Conservation (phyloP, 1,140 invertebrate genomes). For the Drosophila nikananu region DNA sequence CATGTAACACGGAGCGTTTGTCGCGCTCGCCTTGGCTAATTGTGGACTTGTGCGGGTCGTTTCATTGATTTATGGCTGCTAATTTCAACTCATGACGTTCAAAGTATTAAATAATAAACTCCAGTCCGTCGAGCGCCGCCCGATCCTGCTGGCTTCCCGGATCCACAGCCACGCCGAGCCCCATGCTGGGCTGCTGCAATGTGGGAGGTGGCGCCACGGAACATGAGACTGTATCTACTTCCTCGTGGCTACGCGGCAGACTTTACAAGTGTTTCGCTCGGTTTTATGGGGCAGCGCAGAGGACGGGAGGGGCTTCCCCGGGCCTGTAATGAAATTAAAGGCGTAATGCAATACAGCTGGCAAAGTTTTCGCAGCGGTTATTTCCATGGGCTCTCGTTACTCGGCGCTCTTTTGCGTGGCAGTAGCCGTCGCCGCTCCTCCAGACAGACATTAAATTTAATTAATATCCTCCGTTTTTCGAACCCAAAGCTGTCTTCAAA, state of each 20-base stretch:
- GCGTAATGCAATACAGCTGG: slow-evolving; percentile 82
- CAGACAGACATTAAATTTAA: slow-evolving; percentile 74
- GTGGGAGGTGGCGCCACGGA: slow-evolving; percentile 58
- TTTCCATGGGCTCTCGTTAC: slow-evolving; percentile 63
- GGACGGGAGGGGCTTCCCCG: slow-evolving; percentile 17
- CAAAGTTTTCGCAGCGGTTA: slow-evolving; percentile 78
- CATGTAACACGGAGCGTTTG: slow-evolving; percentile 61
- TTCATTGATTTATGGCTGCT: slow-evolving; percentile 81
- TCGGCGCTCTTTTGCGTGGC: slow-evolving; percentile 25
- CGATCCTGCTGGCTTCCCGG: slow-evolving; percentile 36
- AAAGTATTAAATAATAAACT: slow-evolving; percentile 83
- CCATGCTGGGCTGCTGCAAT: slow-evolving; percentile 54
- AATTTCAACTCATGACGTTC: slow-evolving; percentile 77
- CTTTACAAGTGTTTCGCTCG: slow-evolving; percentile 79
- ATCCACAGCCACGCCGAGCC: neutral
- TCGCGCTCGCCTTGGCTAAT: slow-evolving; percentile 53
- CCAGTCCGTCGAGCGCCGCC: slow-evolving; percentile 52
- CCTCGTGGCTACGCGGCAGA: slow-evolving; percentile 30
- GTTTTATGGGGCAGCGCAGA: slow-evolving; percentile 67
- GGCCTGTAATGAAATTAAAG: slow-evolving; percentile 77
- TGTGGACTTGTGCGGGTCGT: slow-evolving; percentile 78
- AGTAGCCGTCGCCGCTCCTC: slow-evolving; percentile 32
- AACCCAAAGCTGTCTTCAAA: slow-evolving; percentile 12
- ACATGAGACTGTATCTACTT: slow-evolving; percentile 55
- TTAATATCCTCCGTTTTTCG: slow-evolving; percentile 54